Conservation (phyloP, 2,113 vertebrate species). For the Cygnus atratus region DNA sequence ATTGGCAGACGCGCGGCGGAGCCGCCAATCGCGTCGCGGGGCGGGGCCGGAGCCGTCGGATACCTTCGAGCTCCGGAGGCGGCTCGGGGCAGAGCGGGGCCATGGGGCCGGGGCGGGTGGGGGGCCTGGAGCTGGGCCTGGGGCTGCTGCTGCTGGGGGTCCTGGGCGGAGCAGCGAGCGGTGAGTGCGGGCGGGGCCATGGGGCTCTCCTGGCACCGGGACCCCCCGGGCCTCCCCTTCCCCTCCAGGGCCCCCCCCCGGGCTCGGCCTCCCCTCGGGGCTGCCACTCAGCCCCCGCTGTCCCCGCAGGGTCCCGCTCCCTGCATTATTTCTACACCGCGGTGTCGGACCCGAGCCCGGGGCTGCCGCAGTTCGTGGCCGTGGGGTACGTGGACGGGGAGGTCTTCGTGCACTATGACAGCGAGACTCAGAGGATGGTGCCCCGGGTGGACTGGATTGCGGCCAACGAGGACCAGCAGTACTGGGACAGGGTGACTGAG, state of each 20-base stretch:
- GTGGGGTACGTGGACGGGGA: neutral
- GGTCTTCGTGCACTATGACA: neutral
- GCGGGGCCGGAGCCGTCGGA: too few species aligned
- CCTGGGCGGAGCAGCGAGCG: neutral
- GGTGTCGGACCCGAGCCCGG: neutral
- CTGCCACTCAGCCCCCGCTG: too few species aligned
- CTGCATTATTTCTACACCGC: neutral
- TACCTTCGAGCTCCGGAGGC: too few species aligned
- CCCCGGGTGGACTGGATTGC: neutral
- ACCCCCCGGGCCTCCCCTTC: neutral
- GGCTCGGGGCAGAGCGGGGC: too few species aligned
- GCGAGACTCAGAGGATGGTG: rapidly evolving
- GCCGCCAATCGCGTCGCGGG: neutral
- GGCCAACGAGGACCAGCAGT: neutral
- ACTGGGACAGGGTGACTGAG: rapidly evolving
- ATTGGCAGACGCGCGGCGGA: neutral
- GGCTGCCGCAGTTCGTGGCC: neutral
- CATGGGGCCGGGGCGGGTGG: neutral
- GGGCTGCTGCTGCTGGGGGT: neutral
- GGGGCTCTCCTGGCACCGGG: too few species aligned
- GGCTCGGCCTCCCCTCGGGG: too few species aligned
- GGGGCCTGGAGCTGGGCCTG: neutral
- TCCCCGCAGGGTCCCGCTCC: neutral
- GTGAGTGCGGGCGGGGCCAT: neutral
- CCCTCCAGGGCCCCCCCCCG: too few species aligned